Conservation (phyloP, 2,888 invertebrate species). For the Ochropleura plecta region DNA sequence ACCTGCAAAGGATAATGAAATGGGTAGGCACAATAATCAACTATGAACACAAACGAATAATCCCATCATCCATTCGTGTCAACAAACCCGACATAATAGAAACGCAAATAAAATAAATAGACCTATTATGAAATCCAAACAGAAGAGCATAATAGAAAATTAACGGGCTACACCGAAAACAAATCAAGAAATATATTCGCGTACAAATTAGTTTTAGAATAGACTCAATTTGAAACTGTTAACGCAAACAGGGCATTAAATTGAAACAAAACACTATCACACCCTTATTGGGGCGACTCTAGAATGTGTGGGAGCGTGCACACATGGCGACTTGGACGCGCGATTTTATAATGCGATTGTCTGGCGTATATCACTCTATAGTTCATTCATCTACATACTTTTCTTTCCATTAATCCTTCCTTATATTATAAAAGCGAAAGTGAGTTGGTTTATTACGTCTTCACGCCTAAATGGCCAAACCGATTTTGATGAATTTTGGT, state of each 20-base stretch:
- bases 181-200: slow-evolving; percentile 65
- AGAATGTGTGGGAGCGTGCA: slow-evolving; percentile 48
- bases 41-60: slow-evolving; percentile 16
- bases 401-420: no score
- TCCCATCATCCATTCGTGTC: slow-evolving; percentile 5
- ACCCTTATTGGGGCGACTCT: slow-evolving; percentile 51
- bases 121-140: slow-evolving; percentile 51
- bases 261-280: slow-evolving; percentile 71
- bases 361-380: not conserved
- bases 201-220: slow-evolving; percentile 63
- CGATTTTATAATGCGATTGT: slow-evolving; percentile 56
- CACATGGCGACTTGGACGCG: slow-evolving; percentile 52
- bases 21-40: not conserved
- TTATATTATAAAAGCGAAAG: no score
- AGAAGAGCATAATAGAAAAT: slow-evolving; percentile 59
- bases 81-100: slow-evolving; percentile 35
- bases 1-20: not conserved
- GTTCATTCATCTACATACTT: not conserved
- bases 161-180: slow-evolving; percentile 52
- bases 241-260: slow-evolving; percentile 68
- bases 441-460: no score
- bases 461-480: no score
- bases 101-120: slow-evolving; percentile 47
- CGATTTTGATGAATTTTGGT: no score
- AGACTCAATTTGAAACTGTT: slow-evolving; percentile 64